A percentile compares a stretch with the other conserved stretches of the same genome.
These are phyloP conservation scores for Drosophila tsacasi DNA, from an alignment of 1,140 invertebrate species.

Conservation along the genomic window DNA sequence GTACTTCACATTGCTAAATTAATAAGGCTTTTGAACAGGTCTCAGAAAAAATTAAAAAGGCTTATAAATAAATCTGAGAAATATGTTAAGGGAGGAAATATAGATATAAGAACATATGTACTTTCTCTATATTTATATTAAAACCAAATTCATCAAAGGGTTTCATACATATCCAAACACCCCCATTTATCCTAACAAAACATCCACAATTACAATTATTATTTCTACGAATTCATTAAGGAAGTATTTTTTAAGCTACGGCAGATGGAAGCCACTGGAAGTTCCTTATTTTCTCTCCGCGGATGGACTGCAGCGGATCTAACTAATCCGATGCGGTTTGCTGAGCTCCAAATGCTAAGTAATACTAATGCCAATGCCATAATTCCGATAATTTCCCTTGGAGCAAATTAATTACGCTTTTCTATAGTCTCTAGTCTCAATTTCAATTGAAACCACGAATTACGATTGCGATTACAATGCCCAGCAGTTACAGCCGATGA, in stretches of 20 bases:
- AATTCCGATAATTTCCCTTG: constrained; percentile 47
- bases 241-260: constrained; percentile 8
- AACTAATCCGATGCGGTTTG: constrained; percentile 45
- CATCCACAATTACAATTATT: not conserved
- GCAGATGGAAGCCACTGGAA: not conserved
- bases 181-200: too few species aligned
- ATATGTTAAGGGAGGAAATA: not conserved
- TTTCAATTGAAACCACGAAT: constrained; percentile 23
- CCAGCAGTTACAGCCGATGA: constrained; percentile 27
- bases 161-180: too few species aligned
- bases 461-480: constrained; percentile 41
- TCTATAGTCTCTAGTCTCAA: constrained; percentile 48
- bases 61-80: not conserved
- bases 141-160: too few species aligned
- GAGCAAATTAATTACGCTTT: constrained; percentile 18
- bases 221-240: not conserved
- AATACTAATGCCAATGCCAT: constrained; percentile 37
- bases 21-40: too few species aligned
- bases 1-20: too few species aligned
- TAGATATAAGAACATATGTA: not conserved
- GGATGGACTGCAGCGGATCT: constrained; percentile 13
- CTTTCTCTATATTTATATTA: not conserved
- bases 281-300: constrained; percentile 20
- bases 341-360: constrained; percentile 32
- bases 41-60: too few species aligned